Evolutionary conservation across 2,113 vertebrate genomes (phyloP), one percentile per base, ranked within the genome.

Genomic region (Tachysurus fulvidraco): DNA sequence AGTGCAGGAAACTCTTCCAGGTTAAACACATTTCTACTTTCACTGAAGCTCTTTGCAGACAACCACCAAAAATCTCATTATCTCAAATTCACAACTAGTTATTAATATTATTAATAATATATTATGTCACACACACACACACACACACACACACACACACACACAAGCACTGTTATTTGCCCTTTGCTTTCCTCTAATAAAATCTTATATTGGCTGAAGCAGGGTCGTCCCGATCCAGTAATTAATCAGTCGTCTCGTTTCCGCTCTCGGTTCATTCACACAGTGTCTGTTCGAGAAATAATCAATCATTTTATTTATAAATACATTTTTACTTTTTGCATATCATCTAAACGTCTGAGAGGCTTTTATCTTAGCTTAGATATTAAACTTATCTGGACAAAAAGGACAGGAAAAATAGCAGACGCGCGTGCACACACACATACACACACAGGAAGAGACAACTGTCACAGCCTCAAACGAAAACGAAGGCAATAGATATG

Each of bases 1-100:
- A 99, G 94, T 98, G 97, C 93, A 95, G 96, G 94, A 96, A 94
- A 88, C 96, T 99, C 89, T 99, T 99, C 92, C 95, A 97, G 97
- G 98, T 99, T 88, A 96, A 96, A 93, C 78, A 23, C 67, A n/a
- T 5, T 59, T 50, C 65, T 14, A 36, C 55, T 59, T 57, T 73
- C 9, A 80, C 7, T 10, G 4, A 10, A 77, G 36, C 59, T 69
- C 64, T 55, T 59, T 14, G 28, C 30, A 57, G 17, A 30, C 57
- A 78, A 17, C 13, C 3, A 0, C n/a, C n/a, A 1, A 11, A 28
- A 30, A 13, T 13, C 2, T 65, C n/a, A 1, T 30, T 6, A 30
- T 30, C 10, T 25, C 7, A 2, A 59, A 17, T 59, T 59, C 3
- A 5, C 7, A n/a, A 60, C 19, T 23, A 21, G 1, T 23, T 23